Percentiles rank a stretch among this genome's conserved stretches.
Evolutionary conservation across 2,113 vertebrate species (phyloP).

Genomic region (Patagioenas fasciata): DNA sequence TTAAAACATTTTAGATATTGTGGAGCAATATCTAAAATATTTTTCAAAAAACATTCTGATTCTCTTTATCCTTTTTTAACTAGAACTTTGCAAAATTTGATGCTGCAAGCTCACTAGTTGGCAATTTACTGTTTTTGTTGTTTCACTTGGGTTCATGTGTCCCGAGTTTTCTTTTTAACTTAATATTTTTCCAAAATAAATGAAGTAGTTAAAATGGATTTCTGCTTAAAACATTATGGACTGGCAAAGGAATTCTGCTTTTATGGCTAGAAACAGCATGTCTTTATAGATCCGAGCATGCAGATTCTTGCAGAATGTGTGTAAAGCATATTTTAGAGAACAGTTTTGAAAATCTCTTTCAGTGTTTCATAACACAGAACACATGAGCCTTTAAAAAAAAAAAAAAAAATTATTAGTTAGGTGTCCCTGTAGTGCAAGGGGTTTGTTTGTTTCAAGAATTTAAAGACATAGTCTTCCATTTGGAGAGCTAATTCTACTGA

Average conservation of each 20-base stretch:
- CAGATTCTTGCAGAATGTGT: not conserved
- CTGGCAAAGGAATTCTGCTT: not conserved
- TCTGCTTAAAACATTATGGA: not conserved
- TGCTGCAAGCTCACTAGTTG: not conserved
- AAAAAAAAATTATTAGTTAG: not conserved
- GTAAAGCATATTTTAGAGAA: not conserved
- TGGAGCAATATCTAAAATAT: not conserved
- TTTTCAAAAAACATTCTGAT: not conserved
- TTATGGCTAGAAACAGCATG: not conserved
- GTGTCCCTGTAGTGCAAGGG: not conserved
- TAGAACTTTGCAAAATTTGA: not conserved
- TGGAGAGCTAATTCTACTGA: not conserved
- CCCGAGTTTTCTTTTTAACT: not conserved
- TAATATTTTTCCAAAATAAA: not conserved
- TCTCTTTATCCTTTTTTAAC: not conserved
- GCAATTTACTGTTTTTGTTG: not conserved
- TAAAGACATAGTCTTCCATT: not conserved
- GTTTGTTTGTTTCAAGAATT: not conserved
- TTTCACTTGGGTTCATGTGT: not conserved
- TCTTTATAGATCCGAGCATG: not conserved
- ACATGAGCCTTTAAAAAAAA: not conserved
- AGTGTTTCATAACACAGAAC: not conserved
- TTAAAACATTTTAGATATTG: not conserved
- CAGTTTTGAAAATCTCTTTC: not conserved
- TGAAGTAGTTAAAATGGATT: not conserved